phyloP scores from a whole-genome alignment of 2,888 invertebrate genomes.

The Cantharis nigra region DNA sequence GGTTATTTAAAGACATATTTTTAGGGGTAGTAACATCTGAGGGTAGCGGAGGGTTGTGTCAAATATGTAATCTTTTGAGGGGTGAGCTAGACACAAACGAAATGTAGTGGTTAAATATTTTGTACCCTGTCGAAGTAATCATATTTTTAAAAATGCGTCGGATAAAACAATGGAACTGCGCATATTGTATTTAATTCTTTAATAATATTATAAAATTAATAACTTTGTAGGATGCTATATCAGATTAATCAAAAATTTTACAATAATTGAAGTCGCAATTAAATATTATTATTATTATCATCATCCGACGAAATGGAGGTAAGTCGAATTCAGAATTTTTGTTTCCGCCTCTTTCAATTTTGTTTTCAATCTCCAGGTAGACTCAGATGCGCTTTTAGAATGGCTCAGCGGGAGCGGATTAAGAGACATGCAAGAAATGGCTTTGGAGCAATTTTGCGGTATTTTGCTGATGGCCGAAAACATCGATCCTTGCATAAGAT shows the following conservation, averaged over 20 bases:
- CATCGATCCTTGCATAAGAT: constrained; percentile 98
- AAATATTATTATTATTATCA: neutral
- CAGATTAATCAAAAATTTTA: too few species aligned
- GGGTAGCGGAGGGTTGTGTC: neutral
- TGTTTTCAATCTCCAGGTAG: constrained; percentile 51
- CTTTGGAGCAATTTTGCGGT: constrained; percentile 98
- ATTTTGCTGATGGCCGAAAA: constrained; percentile 98
- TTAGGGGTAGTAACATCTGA: neutral
- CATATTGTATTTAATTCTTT: neutral
- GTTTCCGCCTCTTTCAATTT: neutral
- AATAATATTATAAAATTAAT: too few species aligned
- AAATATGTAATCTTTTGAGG: neutral
- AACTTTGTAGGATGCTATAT: too few species aligned
- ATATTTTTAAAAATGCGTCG: neutral
- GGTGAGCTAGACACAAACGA: neutral
- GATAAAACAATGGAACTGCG: too few species aligned
- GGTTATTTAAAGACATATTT: neutral
- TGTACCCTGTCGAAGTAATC: neutral
- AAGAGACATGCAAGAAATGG: constrained; percentile 98
- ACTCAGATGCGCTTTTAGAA: constrained; percentile 97
- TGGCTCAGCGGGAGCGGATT: constrained; percentile 98
- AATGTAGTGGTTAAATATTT: neutral
- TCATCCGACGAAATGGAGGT: neutral
- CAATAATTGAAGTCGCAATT: too few species aligned
- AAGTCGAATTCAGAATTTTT: neutral